A percentile compares a stretch with the other conserved stretches of the same genome.
Conservation (phyloP, 2,113 vertebrate genomes). For the Actenoides lindsayi region DNA sequence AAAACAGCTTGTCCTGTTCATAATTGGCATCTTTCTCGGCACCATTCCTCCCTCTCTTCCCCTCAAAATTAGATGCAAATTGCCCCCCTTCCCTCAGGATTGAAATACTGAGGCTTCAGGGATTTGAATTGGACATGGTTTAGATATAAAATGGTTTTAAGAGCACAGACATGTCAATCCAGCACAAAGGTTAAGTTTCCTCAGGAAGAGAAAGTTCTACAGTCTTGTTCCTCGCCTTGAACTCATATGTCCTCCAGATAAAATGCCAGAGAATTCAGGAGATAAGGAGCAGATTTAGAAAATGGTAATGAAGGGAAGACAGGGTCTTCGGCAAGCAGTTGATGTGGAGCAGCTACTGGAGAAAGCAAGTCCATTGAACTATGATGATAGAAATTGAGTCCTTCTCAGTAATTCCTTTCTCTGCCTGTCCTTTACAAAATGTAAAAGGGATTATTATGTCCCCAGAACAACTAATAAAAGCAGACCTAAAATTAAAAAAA, state of each 20-base stretch:
- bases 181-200: conserved; percentile 34
- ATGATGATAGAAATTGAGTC: neutral
- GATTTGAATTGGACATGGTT: neutral
- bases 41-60: neutral
- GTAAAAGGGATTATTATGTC: neutral
- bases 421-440: neutral
- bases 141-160: conserved; percentile 32
- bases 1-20: neutral
- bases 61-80: neutral
- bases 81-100: neutral
- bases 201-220: neutral
- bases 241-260: conserved; percentile 26
- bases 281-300: neutral
- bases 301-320: neutral
- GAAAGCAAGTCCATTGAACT: neutral
- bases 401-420: neutral
- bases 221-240: conserved; percentile 7
- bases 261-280: conserved; percentile 35
- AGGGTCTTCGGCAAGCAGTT: neutral
- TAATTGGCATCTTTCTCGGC: neutral
- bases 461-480: neutral
- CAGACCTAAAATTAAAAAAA: neutral
- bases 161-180: neutral
- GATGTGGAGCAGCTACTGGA: neutral
- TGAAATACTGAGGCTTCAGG: neutral